phyloP scores from a whole-genome alignment of 1,140 invertebrate genomes.

The Aphelenchoides besseyi region DNA sequence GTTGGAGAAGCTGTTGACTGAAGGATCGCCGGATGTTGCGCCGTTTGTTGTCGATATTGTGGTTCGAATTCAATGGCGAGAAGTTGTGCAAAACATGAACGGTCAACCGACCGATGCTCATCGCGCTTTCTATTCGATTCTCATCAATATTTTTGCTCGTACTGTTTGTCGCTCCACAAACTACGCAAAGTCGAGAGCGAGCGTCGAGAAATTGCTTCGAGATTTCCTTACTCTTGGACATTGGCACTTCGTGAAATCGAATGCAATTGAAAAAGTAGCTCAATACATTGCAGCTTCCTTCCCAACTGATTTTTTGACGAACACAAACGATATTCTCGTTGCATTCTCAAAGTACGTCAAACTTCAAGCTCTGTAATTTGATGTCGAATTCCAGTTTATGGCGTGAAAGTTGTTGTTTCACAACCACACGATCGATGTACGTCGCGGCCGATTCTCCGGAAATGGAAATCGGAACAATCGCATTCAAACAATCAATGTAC shows the following conservation, averaged over 20 bases:
- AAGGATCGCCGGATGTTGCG: conserved; percentile 23
- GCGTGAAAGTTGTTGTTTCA: conserved; percentile 36
- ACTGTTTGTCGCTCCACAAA: conserved; percentile 27
- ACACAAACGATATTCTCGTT: conserved; percentile 24
- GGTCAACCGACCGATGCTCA: conserved; percentile 40
- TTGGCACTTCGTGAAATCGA: conserved; percentile 42
- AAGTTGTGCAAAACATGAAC: conserved; percentile 29
- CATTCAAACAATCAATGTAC: conserved; percentile 38
- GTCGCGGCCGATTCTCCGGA: not conserved
- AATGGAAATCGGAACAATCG: conserved; percentile 27
- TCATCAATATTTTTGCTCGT: conserved; percentile 33
- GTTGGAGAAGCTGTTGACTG: conserved; percentile 33
- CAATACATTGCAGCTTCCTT: conserved; percentile 31
- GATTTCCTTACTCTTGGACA: conserved; percentile 22
- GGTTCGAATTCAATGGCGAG: conserved; percentile 36
- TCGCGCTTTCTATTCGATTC: conserved; percentile 40
- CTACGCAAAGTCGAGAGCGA: conserved; percentile 44
- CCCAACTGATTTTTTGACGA: conserved; percentile 31
- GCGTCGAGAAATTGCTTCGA: conserved; percentile 34
- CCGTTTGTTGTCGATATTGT: conserved; percentile 36
- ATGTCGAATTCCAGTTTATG: conserved; percentile 42
- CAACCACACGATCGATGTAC: conserved; percentile 16
- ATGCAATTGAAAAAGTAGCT: conserved; percentile 33
- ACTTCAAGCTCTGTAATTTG: no score
- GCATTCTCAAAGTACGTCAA: conserved; percentile 26